These are phyloP conservation scores for Brachypteracias leptosomus DNA, from an alignment of 2,113 vertebrate species.

Conservation along the genomic window DNA sequence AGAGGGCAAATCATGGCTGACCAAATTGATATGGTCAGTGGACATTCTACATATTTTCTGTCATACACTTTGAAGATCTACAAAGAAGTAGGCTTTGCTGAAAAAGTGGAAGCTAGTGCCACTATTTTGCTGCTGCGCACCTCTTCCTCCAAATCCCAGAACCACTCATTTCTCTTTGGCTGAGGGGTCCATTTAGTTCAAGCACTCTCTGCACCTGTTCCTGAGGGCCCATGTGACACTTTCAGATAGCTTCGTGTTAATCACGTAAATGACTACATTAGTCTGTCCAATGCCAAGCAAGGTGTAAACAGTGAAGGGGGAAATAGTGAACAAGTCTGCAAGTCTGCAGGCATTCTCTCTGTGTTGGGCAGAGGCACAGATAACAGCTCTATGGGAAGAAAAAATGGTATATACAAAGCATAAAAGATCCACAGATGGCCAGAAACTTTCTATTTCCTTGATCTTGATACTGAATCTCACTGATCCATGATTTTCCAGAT, in stretches of 20 bases:
- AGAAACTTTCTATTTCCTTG: not conserved
- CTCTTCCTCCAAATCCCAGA: not conserved
- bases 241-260: not conserved
- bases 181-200: not conserved
- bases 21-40: not conserved
- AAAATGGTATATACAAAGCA: not conserved
- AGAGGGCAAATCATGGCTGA: not conserved
- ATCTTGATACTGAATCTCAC: not conserved
- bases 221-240: not conserved
- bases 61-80: not conserved
- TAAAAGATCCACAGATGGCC: not conserved
- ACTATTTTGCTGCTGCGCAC: not conserved
- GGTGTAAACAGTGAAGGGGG: not conserved
- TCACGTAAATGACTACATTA: not conserved
- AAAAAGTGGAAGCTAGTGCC: not conserved
- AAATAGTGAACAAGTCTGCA: not conserved
- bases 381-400: fast-evolving
- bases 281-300: not conserved
- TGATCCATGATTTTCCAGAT: not conserved
- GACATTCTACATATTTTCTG: not conserved
- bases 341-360: not conserved
- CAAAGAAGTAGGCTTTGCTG: not conserved
- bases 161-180: not conserved
- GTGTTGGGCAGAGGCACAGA: not conserved
- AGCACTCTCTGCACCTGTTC: not conserved